Base-by-base conservation (phyloP, 2,113 vertebrate species). In the Danionella cerebrum region DNA sequence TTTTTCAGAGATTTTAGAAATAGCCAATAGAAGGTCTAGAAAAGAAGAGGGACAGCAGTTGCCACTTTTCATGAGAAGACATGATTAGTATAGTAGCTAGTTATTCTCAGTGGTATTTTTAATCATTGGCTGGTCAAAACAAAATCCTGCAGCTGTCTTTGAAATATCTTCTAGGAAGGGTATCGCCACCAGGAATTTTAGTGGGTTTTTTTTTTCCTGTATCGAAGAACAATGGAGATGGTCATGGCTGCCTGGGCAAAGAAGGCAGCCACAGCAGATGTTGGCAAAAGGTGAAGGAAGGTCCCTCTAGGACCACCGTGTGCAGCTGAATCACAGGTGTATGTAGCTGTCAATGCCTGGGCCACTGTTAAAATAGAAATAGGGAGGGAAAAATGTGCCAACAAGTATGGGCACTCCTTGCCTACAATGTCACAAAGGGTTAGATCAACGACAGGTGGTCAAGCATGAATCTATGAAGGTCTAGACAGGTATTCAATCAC, bases 361-460 rank as follows among this genome's bases (percentile, higher is more conserved):
- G 39, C 21, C 38, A 67, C 21, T 55, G 18, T 47, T 24, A 16
- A 25, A 50, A 53, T 51, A 44, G 12, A 9, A 19, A 25, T 39
- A 41, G 58, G 18, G 42, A 14, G 29, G 48, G 19, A 33, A 47
- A 50, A 67, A 44, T 71, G 71, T 67, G 63, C 68, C 65, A 71
- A 64, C 33, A 70, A 66, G 13, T 41, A 51, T 76, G 69, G 19
- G 5, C 29, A 7, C 41, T 21, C 5, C 0, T 35, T 22, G 18
- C 8, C 8, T 22, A 70, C 79, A 81, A 67, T 76, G 76, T 79
- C 78, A 74, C 76, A 76, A 82, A 82, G 80, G 83, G 83, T 85
- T 82, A 82, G 72, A 83, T 87, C 82, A 87, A 79, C 78, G 42
- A 9, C 9, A 65, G 60, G 67, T 70, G 41, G 62, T 74, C 29